Evolutionary conservation across 92 coral and sea anemone genomes (phyloP), one percentile per base, ranked within the genome.

Genomic region (Metridium senile): DNA sequence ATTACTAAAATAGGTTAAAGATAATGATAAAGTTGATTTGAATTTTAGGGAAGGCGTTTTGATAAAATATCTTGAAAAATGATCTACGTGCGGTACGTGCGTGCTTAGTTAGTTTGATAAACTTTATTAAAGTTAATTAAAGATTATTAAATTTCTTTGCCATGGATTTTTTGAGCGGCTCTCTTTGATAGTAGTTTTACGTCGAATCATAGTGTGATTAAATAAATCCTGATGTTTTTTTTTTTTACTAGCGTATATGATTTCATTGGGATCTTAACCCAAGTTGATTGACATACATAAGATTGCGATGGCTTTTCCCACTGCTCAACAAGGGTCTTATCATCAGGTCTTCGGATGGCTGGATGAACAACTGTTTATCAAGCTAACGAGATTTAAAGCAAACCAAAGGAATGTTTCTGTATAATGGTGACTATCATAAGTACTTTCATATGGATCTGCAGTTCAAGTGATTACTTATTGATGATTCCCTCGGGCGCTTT

Each of bases 201-300:
- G 23, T 58, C n/a, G n/a, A n/a, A 1, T 58, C 31, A n/a, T 31
- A 19, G 23, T 28, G 65, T 21, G 65, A 58, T 58, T 58, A 58
- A 54, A 71, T 31, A 28, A 9, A 32, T 54, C 63, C 76, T 26
- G 49, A 21, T 71, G 76, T 71, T 31, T 71, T 71, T 71, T 28
- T 45, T 71, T n/a, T n/a, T n/a, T n/a, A n/a, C n/a, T n/a, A 71
- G 51, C 76, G 28, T 39, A 20, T 29, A 29, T 20, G 49, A 71
- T 71, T 70, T 33, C 61, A 56, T 70, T n/a, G 74, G 62, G 25
- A 27, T 47, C 17, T 31, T 71, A 71, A 71, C 34, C 76, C 76
- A 6, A 10, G 76, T 16, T 71, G 76, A 71, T 9, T 52, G 76
- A 71, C 59, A 53, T 27, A 51, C 18, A 6, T 23, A 71, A 53